Base-by-base conservation (phyloP, 2,113 vertebrate species). In the Oxyura jamaicensis region DNA sequence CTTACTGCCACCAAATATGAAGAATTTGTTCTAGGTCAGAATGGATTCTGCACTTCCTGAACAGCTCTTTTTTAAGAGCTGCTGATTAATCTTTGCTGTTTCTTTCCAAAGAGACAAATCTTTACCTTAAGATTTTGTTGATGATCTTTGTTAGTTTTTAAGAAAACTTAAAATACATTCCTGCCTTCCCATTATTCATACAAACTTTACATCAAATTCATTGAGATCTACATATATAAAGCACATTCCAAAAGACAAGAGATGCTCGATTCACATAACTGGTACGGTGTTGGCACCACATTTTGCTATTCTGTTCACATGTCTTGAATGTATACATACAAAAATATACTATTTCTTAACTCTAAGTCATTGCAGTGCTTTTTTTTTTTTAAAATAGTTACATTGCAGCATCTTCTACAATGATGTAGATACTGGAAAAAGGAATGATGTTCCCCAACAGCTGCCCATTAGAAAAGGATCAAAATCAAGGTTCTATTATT, bases 141-240 rank as follows among this genome's bases (percentile, higher is more conserved):
- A 13, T 23, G 3, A 66, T 44, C 65, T 52, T 68, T 15, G 18
- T 77, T 33, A 48, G 9, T 16, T 69, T 25, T 69, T 25, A 74
- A 58, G 82, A 41, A 52, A 63, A 29, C 31, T 83, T 71, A 39
- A 46, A 11, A 29, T 0, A 1, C 17, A 66, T 36, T 39, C 41
- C 46, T 72, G 36, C 20, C 33, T 69, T 52, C 28, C 35, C 68
- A 59, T 44, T 62, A 35, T 13, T 62, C 66, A 52, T 33, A 42
- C 46, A n/a, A 83, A 41, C 15, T 39, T 36, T 28, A 50, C 46
- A 69, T 46, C 2, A 7, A 39, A 42, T 46, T 88, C 53, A 60
- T 59, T 0, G 3, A 83, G 42, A 73, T 39, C 68, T 60, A 50
- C 1, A 1, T 0, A 1, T 20, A 48, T 0, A 2, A 42, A 2